Conservation (phyloP, 2,113 vertebrate genomes). For the Pionites leucogaster region DNA sequence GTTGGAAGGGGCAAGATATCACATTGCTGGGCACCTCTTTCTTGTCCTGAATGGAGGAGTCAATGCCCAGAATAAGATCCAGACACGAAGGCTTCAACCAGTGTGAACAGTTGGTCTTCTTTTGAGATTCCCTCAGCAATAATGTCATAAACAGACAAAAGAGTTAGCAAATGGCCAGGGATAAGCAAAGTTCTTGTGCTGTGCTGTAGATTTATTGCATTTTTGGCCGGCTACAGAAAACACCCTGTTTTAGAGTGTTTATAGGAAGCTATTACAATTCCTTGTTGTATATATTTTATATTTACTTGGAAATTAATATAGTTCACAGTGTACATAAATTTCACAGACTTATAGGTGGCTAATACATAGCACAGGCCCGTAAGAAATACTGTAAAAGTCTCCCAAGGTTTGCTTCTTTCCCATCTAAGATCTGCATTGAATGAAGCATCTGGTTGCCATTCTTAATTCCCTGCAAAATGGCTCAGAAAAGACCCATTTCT, state of each 20-base stretch:
- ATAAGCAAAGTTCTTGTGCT: not conserved
- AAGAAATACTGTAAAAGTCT: not conserved
- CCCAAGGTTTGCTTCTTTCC: not conserved
- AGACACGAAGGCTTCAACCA: not conserved
- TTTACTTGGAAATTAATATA: conserved; percentile 40
- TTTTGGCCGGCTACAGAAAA: not conserved
- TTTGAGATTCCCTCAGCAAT: not conserved
- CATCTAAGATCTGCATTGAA: not conserved
- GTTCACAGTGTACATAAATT: not conserved
- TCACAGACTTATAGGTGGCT: not conserved
- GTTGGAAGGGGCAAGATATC: not conserved
- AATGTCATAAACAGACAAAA: not conserved
- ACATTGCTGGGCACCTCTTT: not conserved
- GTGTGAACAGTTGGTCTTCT: not conserved
- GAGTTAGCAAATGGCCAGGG: not conserved
- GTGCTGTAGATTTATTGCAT: not conserved
- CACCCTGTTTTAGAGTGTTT: not conserved
- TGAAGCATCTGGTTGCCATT: conserved; percentile 7
- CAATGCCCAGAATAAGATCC: not conserved
- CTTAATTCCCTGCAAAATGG: conserved; percentile 12
- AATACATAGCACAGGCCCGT: not conserved
- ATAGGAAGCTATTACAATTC: conserved; percentile 10
- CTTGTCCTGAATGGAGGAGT: not conserved
- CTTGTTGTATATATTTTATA: conserved; percentile 2
- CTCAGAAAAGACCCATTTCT: conserved; percentile 26